Conservation (phyloP, 2,888 invertebrate species). For the Xestoiulus laeticollis region DNA sequence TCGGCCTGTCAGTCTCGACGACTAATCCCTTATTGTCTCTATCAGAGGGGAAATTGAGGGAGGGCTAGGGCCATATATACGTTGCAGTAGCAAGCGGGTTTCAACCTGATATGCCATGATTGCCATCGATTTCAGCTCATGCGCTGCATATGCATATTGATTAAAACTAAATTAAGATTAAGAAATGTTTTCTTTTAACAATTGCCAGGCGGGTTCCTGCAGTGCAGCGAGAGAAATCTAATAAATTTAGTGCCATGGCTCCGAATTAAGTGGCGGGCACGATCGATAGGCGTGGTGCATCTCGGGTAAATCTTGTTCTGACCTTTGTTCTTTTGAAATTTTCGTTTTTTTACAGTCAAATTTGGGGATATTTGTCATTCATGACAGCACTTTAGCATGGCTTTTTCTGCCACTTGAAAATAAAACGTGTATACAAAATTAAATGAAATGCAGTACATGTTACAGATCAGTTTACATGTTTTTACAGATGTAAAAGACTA, state of each 20-base stretch:
- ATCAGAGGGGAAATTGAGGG: constrained; percentile 4
- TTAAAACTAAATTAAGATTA: constrained; percentile 33
- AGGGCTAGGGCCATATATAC: neutral
- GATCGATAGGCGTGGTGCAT: constrained; percentile 18
- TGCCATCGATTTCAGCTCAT: constrained; percentile 22
- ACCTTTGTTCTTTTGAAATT: constrained; percentile 10
- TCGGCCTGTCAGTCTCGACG: constrained; percentile 4
- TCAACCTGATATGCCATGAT: neutral
- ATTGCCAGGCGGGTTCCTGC: neutral
- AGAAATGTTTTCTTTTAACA: constrained; percentile 37
- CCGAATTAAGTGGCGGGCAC: neutral
- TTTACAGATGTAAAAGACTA: too few species aligned
- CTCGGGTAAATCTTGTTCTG: neutral
- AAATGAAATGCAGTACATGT: too few species aligned
- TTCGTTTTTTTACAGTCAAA: neutral
- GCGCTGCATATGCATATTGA: constrained; percentile 16
- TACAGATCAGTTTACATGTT: too few species aligned
- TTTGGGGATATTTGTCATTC: neutral
- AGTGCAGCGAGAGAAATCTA: constrained; percentile 25
- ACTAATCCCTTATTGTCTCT: constrained; percentile 28
- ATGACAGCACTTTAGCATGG: neutral
- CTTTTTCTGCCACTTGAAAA: neutral
- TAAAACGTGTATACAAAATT: too few species aligned
- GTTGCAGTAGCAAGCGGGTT: neutral
- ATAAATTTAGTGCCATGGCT: neutral